Conservation (phyloP, 2,888 invertebrate species). For the Synergus umbraculus region DNA sequence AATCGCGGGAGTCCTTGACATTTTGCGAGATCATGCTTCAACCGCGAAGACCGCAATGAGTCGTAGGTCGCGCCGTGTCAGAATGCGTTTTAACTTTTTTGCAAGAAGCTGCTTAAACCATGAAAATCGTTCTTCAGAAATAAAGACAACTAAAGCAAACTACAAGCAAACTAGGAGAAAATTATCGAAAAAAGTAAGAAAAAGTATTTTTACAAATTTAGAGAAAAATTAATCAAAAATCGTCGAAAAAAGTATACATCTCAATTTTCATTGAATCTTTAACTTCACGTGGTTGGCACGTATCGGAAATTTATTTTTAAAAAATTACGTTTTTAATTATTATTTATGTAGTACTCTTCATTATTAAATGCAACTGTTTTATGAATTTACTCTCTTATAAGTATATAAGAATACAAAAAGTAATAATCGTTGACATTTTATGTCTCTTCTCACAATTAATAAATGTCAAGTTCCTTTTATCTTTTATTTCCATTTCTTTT, state of each 20-base stretch:
- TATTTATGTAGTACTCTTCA: too few species aligned
- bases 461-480: not conserved
- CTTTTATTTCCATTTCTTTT: not conserved
- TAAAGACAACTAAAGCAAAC: not conserved
- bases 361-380: too few species aligned
- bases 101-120: conserved; percentile 47
- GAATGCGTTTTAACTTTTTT: conserved; percentile 49
- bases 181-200: not conserved
- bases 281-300: too few species aligned
- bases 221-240: too few species aligned
- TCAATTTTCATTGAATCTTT: too few species aligned
- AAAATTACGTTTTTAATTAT: too few species aligned
- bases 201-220: not conserved
- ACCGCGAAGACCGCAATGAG: conserved; percentile 57
- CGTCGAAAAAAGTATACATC: too few species aligned
- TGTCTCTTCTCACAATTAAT: not conserved
- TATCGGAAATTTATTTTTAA: too few species aligned
- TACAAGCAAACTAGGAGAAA: not conserved
- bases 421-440: not conserved
- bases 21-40: conserved; percentile 48
- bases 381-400: too few species aligned
- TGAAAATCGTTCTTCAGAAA: conserved; percentile 43
- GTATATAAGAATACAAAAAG: not conserved
- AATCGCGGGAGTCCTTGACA: conserved; percentile 58
- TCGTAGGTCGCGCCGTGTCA: conserved; percentile 54